Evolutionary conservation across 2,797 vertebrate genomes (phyloP), one percentile per base, ranked within the genome.

Genomic region (Ptychobarbus kaznakovi): DNA sequence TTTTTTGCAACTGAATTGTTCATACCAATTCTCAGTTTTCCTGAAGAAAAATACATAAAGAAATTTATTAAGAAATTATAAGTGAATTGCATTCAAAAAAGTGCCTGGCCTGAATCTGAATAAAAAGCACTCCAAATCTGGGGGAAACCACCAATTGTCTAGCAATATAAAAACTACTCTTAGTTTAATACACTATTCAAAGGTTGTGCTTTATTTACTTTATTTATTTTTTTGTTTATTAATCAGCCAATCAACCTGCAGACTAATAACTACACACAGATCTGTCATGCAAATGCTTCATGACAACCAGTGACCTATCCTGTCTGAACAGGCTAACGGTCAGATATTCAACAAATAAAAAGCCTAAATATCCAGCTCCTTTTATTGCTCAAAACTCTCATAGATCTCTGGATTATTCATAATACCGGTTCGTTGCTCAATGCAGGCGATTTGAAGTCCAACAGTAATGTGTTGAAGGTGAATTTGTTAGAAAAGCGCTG

Each of bases 401-500:
- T 70, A 46, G n/a, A 56, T 58, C 51, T 61, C 2, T 61, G n/a
- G 46, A 58, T 84, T 70, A 70, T 61, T 77, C 74, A 78, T 70
- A 78, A 56, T 69, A 58, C 44, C 28, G 12, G 25, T 18, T 6
- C 0, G 13, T 79, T 70, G 25, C 65, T 79, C 65, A 70, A 25
- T 61, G 75, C 65, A 84, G 75, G 25, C 2, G 20, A 84, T 78
- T 77, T 78, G 18, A 61, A 56, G 75, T 78, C 49, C 40, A 44
- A 72, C 49, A 84, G 75, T 84, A 61, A 84, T 79, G 22, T 32
- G 75, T 72, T 84, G 74, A 44, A 84, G 61, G 74, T 78, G 51
- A 84, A 78, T 70, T 78, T 84, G 46, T 69, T 78, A 70, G 38
- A n/a, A 58, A 78, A 69, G 18, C 38, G 1, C 46, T 69, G 63